Percentiles rank a stretch among this genome's conserved stretches.
phyloP scores from a whole-genome alignment of 1,140 invertebrate species.

The Habropoda laboriosa region DNA sequence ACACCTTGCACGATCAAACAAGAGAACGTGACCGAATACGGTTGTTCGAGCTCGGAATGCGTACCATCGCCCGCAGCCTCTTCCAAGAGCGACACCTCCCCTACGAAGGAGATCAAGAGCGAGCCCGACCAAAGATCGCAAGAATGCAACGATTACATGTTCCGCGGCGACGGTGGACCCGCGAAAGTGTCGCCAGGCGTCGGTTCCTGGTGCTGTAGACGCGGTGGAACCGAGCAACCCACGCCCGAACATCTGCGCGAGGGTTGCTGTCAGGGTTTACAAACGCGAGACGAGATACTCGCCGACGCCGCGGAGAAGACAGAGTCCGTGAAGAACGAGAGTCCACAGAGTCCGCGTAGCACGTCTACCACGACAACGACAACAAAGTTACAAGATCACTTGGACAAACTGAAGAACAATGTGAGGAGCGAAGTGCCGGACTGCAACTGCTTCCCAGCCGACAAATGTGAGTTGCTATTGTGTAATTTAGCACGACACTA shows the following conservation, averaged over 20 bases:
- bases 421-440: constrained; percentile 90
- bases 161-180: constrained; percentile 86
- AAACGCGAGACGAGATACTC: constrained; percentile 87
- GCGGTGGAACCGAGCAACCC: constrained; percentile 86
- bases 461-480: constrained; percentile 84
- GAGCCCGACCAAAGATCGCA: constrained; percentile 66
- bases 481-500: constrained; percentile 74
- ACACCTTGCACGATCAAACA: constrained; percentile 73
- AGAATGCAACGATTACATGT: constrained; percentile 76
- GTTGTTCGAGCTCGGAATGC: constrained; percentile 57
- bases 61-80: constrained; percentile 35
- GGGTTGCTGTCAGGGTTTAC: constrained; percentile 87
- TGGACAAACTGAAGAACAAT: constrained; percentile 86
- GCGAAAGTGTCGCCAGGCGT: constrained; percentile 82
- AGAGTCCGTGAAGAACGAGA: constrained; percentile 76
- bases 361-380: constrained; percentile 52
- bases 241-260: constrained; percentile 88
- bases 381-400: constrained; percentile 84
- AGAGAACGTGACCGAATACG: constrained; percentile 62
- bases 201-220: constrained; percentile 87
- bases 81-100: constrained; percentile 53
- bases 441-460: constrained; percentile 91
- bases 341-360: constrained; percentile 67
- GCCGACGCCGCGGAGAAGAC: constrained; percentile 76
- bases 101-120: constrained; percentile 64